phyloP scores from a whole-genome alignment of 2,888 invertebrate species.

The Hyppa rectilinea region DNA sequence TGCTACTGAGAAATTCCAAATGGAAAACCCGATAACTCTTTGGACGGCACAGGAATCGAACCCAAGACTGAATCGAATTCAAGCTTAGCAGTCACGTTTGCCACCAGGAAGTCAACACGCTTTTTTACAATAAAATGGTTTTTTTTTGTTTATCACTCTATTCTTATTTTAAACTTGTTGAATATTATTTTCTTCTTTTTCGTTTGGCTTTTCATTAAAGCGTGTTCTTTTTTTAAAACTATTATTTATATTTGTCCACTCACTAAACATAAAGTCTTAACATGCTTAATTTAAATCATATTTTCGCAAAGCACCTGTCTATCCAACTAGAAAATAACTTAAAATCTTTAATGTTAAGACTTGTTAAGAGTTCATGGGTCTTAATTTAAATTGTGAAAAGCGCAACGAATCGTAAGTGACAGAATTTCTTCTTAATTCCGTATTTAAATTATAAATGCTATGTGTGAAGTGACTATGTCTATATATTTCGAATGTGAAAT shows the following conservation, averaged over 20 bases:
- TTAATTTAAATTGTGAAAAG: constrained; percentile 58
- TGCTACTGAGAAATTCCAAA: too few species aligned
- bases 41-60: too few species aligned
- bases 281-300: constrained; percentile 29
- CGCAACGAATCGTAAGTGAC: constrained; percentile 62
- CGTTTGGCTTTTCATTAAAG: too few species aligned
- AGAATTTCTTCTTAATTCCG: constrained; percentile 48
- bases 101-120: too few species aligned
- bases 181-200: too few species aligned
- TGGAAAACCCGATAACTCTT: too few species aligned
- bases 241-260: not conserved
- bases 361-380: constrained; percentile 45
- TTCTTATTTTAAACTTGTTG: too few species aligned
- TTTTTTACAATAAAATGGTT: too few species aligned
- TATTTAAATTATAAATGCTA: constrained; percentile 46
- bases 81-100: too few species aligned
- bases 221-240: too few species aligned
- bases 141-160: too few species aligned
- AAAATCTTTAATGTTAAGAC: constrained; percentile 39
- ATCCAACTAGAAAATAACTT: constrained; percentile 19
- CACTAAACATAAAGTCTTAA: constrained; percentile 17
- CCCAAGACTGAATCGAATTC: too few species aligned
- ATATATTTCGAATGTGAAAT: constrained; percentile 16
- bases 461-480: constrained; percentile 31
- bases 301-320: constrained; percentile 36